phyloP scores from a whole-genome alignment of 1,140 invertebrate species.

The Pristionchus pacificus region DNA sequence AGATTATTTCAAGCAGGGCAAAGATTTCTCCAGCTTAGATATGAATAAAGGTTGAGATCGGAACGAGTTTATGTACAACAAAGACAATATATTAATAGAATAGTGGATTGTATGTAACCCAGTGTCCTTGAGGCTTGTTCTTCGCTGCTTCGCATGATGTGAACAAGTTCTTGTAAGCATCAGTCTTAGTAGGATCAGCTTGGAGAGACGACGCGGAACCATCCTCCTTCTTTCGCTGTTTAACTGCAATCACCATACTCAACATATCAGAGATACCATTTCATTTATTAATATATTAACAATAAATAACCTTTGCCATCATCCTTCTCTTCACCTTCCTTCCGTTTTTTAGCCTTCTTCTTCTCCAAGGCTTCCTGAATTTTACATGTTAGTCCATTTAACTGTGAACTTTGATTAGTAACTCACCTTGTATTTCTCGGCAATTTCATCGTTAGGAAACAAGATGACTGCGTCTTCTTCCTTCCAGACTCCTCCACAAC shows the following conservation, averaged over 20 bases:
- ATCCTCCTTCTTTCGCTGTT: neutral
- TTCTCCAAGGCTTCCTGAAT: constrained; percentile 9
- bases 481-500: constrained; percentile 74
- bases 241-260: neutral
- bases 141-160: constrained; percentile 80
- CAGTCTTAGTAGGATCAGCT: constrained; percentile 80
- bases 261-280: neutral
- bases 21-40: no score
- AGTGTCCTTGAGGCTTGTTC: constrained; percentile 82
- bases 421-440: constrained; percentile 60
- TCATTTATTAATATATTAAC: no score
- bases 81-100: constrained; percentile 81
- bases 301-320: constrained; percentile 22
- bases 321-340: constrained; percentile 18
- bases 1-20: no score
- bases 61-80: no score
- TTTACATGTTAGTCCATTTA: constrained; percentile 18
- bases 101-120: constrained; percentile 95
- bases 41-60: no score
- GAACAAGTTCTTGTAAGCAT: constrained; percentile 91
- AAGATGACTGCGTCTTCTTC: constrained; percentile 78
- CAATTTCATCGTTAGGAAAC: constrained; percentile 74
- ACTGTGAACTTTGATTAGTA: no score
- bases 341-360: constrained; percentile 16
- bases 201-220: constrained; percentile 70